phyloP scores from a whole-genome alignment of 2,797 vertebrate species.

The Phrynocephalus forsythii region DNA sequence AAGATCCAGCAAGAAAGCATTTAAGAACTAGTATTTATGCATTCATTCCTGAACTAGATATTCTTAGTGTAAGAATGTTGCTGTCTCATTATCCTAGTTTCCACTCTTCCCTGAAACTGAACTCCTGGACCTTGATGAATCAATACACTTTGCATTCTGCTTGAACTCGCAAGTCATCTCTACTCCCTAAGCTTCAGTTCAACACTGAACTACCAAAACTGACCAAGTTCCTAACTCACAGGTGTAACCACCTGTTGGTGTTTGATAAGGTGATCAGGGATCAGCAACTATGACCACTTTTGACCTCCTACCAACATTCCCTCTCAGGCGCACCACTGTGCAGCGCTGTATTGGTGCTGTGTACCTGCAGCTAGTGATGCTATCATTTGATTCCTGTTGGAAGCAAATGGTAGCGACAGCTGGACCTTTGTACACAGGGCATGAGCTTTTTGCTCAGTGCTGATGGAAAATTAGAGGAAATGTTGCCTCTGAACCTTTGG shows the following conservation, averaged over 20 bases:
- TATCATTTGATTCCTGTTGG: no score
- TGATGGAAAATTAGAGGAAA: no score
- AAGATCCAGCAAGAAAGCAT: not conserved
- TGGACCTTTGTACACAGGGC: no score
- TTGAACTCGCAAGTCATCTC: not conserved
- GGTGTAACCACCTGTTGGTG: constrained; percentile 34
- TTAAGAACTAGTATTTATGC: not conserved
- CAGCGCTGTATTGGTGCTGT: no score
- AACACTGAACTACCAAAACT: not conserved
- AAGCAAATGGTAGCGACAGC: no score
- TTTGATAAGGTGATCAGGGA: constrained; percentile 22
- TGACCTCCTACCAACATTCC: constrained; percentile 13
- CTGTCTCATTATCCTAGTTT: not conserved
- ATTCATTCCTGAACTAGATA: not conserved
- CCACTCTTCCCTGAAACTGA: not conserved
- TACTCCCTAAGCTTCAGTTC: not conserved
- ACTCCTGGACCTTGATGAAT: not conserved
- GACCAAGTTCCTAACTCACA: not conserved
- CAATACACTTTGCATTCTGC: not conserved
- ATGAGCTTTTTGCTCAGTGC: no score
- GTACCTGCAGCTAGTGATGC: no score
- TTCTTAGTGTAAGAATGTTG: not conserved
- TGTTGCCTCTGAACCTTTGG: not conserved
- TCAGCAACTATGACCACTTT: constrained; percentile 39
- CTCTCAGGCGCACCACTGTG: no score